Conservation (phyloP, 2,888 invertebrate species). For the Hybos culiciformis region DNA sequence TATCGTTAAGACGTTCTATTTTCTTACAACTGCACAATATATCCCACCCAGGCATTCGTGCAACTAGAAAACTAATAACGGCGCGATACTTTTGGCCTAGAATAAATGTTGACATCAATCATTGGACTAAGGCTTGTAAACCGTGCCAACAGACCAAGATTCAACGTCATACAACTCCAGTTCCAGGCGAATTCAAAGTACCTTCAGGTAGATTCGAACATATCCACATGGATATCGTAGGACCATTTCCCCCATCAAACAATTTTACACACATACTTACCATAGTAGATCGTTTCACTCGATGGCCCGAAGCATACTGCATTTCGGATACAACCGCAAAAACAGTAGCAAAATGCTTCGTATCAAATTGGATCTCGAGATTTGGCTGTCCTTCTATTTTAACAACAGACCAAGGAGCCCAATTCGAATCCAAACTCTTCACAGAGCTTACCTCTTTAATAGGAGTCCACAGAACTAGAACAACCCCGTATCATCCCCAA, state of each 20-base stretch:
- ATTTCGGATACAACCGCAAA: neutral
- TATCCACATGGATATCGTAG: no score
- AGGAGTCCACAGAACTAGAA: conserved; percentile 5
- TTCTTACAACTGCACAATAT: neutral
- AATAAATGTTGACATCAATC: neutral
- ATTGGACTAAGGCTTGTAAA: neutral
- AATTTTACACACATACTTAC: neutral
- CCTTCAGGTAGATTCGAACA: neutral
- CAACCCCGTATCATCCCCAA: conserved; percentile 7
- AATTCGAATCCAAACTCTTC: conserved; percentile 5
- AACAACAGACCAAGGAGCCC: conserved; percentile 5
- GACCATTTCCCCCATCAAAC: neutral
- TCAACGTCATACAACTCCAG: neutral
- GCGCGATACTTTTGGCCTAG: neutral
- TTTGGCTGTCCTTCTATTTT: no score
- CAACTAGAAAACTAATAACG: neutral
- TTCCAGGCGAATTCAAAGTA: neutral
- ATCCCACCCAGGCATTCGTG: neutral
- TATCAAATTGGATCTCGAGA: no score
- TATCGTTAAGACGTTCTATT: neutral
- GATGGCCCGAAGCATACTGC: conserved; percentile 3
- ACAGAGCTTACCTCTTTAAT: neutral
- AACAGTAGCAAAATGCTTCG: neutral
- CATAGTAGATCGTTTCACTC: neutral
- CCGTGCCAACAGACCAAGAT: neutral